Percentiles rank a stretch among this genome's conserved stretches.
Conservation (phyloP, 2,888 invertebrate species). For the Dynastes grantii region DNA sequence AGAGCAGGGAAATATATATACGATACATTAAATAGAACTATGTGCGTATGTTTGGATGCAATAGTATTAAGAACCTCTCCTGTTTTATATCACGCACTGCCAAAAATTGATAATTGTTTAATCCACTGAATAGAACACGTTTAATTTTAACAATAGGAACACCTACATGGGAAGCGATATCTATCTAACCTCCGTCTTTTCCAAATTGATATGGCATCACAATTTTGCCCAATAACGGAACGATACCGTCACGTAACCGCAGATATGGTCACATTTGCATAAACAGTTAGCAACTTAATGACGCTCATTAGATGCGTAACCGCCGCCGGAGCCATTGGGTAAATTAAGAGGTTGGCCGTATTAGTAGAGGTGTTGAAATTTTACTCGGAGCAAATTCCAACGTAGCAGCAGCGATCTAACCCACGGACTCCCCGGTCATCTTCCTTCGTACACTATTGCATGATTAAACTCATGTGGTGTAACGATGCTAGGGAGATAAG, state of each 20-base stretch:
- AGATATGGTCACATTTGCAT: constrained; percentile 45
- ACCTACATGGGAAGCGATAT: not conserved
- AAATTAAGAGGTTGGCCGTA: constrained; percentile 45
- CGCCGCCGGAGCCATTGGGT: constrained; percentile 40
- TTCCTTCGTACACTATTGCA: constrained; percentile 32
- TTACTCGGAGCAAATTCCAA: constrained; percentile 17
- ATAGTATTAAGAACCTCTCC: no score
- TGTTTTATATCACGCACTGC: not conserved
- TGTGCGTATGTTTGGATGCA: no score
- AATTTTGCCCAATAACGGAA: constrained; percentile 20
- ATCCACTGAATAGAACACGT: not conserved
- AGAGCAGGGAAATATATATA: no score
- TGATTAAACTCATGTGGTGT: constrained; percentile 43
- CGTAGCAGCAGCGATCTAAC: not conserved
- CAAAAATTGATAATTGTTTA: not conserved
- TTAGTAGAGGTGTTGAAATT: constrained; percentile 37
- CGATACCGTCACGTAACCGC: constrained; percentile 31
- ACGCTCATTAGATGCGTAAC: constrained; percentile 43
- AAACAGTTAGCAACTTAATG: constrained; percentile 43
- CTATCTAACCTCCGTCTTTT: not conserved
- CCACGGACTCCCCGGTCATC: constrained; percentile 31
- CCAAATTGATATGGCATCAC: constrained; percentile 30
- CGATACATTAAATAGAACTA: no score
- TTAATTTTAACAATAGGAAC: not conserved
- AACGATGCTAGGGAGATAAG: constrained; percentile 42